Percentiles rank a stretch among this genome's conserved stretches.
Evolutionary conservation across 2,113 vertebrate genomes (phyloP).

Genomic region (Catharus bicknelli): DNA sequence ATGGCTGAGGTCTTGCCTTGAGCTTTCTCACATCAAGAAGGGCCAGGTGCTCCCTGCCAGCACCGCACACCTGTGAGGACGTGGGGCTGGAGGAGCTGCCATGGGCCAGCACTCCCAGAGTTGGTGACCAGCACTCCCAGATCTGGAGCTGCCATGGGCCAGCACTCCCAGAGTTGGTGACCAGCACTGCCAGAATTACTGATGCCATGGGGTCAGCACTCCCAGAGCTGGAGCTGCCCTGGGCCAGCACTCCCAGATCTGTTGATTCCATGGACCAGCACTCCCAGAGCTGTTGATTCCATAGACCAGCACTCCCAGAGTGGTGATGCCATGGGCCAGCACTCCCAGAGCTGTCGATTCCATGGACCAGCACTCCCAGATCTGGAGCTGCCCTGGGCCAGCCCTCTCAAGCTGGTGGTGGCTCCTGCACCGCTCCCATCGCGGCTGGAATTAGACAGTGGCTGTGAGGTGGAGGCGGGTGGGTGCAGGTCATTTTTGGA

Average conservation of each 20-base stretch:
- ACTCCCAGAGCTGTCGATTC: not conserved
- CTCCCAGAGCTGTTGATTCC: not conserved
- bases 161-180: not conserved
- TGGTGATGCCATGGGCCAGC: not conserved
- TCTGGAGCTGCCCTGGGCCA: not conserved
- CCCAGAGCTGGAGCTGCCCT: rapidly evolving
- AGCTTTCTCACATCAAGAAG: not conserved
- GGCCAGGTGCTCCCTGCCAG: not conserved
- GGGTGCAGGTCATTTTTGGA: conserved; percentile 36
- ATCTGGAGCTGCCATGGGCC: not conserved
- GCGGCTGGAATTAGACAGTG: not conserved
- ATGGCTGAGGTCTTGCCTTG: not conserved
- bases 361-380: too few relatives aligned
- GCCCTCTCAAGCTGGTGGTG: not conserved
- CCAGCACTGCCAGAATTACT: too few relatives aligned
- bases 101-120: rapidly evolving
- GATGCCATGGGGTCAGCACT: too few relatives aligned
- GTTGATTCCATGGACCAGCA: rapidly evolving
- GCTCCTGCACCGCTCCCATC: not conserved
- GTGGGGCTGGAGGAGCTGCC: not conserved
- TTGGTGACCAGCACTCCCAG: rapidly evolving
- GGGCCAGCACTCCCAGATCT: not conserved
- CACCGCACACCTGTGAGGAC: rapidly evolving
- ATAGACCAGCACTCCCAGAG: too few relatives aligned
- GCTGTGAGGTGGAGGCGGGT: conserved; percentile 3